phyloP scores from a whole-genome alignment of 2,888 invertebrate species.

The Drosophila paucipuncta region DNA sequence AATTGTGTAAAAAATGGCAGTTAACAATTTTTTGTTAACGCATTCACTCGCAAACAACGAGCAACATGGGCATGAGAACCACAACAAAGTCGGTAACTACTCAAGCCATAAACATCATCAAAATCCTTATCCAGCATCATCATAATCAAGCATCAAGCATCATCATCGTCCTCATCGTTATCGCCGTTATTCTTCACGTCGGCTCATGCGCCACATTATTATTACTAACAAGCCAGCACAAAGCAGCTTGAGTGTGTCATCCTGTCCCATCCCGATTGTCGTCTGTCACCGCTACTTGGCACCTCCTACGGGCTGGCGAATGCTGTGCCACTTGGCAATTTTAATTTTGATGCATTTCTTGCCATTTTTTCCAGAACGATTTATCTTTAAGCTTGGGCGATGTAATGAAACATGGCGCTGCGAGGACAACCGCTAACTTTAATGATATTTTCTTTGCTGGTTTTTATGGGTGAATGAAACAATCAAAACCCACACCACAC shows the following conservation, averaged over 20 bases:
- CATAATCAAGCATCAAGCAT: slow-evolving; percentile 60
- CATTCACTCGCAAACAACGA: slow-evolving; percentile 41
- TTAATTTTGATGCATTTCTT: slow-evolving; percentile 80
- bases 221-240: slow-evolving; percentile 65
- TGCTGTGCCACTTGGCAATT: slow-evolving; percentile 64
- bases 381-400: slow-evolving; percentile 58
- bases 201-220: slow-evolving; percentile 58
- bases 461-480: slow-evolving; percentile 26
- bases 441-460: slow-evolving; percentile 59
- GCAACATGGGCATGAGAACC: slow-evolving; percentile 2
- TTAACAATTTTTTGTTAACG: slow-evolving; percentile 74
- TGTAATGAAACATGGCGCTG: slow-evolving; percentile 57
- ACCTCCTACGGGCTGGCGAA: slow-evolving; percentile 1
- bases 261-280: slow-evolving; percentile 28
- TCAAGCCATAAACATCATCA: slow-evolving; percentile 65
- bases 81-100: slow-evolving; percentile 54
- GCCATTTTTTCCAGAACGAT: slow-evolving; percentile 64
- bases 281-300: slow-evolving; percentile 28
- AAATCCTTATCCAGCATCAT: slow-evolving; percentile 63
- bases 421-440: slow-evolving; percentile 54
- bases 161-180: slow-evolving; percentile 20
- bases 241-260: slow-evolving; percentile 76
- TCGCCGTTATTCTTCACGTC: slow-evolving; percentile 26
- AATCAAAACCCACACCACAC: background rate
- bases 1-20: slow-evolving; percentile 74